Evolutionary conservation across 2,797 vertebrate species (phyloP).

Genomic region (Poecilia picta): DNA sequence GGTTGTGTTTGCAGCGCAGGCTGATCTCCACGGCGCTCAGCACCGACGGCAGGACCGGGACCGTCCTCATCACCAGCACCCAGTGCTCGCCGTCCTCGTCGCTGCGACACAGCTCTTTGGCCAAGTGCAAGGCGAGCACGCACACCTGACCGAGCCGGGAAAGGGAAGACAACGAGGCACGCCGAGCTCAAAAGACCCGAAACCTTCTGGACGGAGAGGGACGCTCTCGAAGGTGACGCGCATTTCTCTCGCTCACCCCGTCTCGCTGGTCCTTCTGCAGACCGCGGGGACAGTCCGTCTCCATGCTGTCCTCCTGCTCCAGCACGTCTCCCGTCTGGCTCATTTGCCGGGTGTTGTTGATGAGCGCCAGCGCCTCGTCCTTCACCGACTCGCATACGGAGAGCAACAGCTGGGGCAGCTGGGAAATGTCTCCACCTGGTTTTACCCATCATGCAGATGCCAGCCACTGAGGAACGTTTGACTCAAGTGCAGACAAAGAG

Average conservation of each 20-base stretch:
- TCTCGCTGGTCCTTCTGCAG: constrained; percentile 94
- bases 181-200: background rate
- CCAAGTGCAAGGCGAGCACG: constrained; percentile 92
- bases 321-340: constrained; percentile 67
- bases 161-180: background rate
- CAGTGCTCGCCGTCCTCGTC: constrained; percentile 94
- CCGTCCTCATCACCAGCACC: constrained; percentile 90
- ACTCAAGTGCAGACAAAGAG: background rate
- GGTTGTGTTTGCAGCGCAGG: constrained; percentile 92
- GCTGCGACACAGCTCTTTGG: constrained; percentile 93
- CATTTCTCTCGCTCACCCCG: constrained; percentile 80
- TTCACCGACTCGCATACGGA: constrained; percentile 94
- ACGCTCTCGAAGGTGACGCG: background rate
- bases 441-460: background rate
- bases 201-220: background rate
- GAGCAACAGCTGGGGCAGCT: constrained; percentile 93
- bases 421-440: constrained; percentile 85
- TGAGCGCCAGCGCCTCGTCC: constrained; percentile 88
- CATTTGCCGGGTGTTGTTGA: constrained; percentile 89
- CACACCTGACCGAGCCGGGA: constrained; percentile 84
- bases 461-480: background rate
- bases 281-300: constrained; percentile 87
- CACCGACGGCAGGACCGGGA: constrained; percentile 91
- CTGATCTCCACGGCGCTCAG: constrained; percentile 92
- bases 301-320: constrained; percentile 97